phyloP scores from a whole-genome alignment of 53 echinoderm and acorn worm species.

The Glandiceps talaboti region DNA sequence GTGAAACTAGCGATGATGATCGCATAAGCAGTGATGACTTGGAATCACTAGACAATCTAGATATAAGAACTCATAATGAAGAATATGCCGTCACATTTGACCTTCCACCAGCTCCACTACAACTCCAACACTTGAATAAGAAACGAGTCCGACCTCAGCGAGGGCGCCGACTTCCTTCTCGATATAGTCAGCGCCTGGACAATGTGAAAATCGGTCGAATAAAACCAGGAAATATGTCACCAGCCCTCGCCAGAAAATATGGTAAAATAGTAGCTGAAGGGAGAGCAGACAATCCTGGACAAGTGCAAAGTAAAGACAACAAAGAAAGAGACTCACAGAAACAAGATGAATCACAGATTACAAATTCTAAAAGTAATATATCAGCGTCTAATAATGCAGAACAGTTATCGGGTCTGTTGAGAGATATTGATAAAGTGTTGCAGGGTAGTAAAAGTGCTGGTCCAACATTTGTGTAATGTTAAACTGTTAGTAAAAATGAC shows the following conservation, averaged over 20 bases:
- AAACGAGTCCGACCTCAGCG: slow-evolving; percentile 56
- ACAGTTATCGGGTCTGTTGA: neutral
- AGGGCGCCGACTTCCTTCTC: slow-evolving; percentile 53
- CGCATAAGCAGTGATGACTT: slow-evolving; percentile 49
- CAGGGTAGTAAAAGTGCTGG: neutral
- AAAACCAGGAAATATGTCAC: neutral
- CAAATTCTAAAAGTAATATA: neutral
- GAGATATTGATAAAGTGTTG: neutral
- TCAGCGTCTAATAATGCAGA: neutral
- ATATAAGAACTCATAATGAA: slow-evolving; percentile 22
- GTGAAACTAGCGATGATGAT: slow-evolving; percentile 71
- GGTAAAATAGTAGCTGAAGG: neutral
- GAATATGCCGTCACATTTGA: slow-evolving; percentile 49
- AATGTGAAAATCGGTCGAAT: neutral
- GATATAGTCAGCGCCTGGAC: slow-evolving; percentile 23
- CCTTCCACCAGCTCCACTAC: slow-evolving; percentile 31
- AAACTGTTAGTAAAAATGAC: too few relatives aligned
- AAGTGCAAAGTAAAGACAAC: neutral
- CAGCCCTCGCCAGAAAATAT: neutral
- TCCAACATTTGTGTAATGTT: neutral
- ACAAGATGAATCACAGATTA: neutral
- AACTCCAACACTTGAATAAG: slow-evolving; percentile 68
- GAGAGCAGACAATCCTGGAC: too few relatives aligned
- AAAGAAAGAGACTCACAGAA: neutral
- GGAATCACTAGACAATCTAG: slow-evolving; percentile 49